Conservation (phyloP, 2,797 vertebrate species). For the Pyrocephalus nanus region DNA sequence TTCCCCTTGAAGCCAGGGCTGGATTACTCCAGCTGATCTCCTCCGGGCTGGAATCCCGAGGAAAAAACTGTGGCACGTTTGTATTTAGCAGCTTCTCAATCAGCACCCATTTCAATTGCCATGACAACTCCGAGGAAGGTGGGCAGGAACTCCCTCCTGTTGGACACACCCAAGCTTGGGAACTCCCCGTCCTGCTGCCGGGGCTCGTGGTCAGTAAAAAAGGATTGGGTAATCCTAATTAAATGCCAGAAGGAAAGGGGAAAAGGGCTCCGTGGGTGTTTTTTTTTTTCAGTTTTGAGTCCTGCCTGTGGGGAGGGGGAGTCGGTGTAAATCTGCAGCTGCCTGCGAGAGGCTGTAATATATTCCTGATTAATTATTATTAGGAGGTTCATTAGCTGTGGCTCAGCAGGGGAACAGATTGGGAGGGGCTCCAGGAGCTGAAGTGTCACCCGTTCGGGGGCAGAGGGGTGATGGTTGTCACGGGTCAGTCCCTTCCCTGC, state of each 20-base stretch:
- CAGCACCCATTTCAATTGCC: background rate
- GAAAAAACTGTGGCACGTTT: background rate
- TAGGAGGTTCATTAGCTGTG: background rate
- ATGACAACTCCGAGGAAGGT: constrained; percentile 21
- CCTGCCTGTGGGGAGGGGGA: background rate
- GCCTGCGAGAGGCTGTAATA: background rate
- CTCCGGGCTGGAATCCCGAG: background rate
- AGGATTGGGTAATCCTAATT: background rate
- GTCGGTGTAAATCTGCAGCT: background rate
- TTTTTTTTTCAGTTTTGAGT: background rate
- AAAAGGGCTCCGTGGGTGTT: background rate
- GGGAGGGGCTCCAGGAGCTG: background rate
- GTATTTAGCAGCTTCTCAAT: constrained; percentile 11
- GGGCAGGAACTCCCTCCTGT: background rate
- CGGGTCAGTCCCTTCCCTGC: rapidly evolving
- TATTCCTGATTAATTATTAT: background rate
- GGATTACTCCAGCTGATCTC: background rate
- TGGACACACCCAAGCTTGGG: background rate
- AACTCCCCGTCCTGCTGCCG: rapidly evolving
- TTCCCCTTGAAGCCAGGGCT: background rate
- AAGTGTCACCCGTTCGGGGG: background rate
- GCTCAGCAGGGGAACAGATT: background rate
- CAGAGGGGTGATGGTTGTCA: background rate
- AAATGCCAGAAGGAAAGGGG: background rate
- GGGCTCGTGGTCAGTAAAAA: background rate